phyloP scores from a whole-genome alignment of 2,113 vertebrate species.

The Mustelus asterias region DNA sequence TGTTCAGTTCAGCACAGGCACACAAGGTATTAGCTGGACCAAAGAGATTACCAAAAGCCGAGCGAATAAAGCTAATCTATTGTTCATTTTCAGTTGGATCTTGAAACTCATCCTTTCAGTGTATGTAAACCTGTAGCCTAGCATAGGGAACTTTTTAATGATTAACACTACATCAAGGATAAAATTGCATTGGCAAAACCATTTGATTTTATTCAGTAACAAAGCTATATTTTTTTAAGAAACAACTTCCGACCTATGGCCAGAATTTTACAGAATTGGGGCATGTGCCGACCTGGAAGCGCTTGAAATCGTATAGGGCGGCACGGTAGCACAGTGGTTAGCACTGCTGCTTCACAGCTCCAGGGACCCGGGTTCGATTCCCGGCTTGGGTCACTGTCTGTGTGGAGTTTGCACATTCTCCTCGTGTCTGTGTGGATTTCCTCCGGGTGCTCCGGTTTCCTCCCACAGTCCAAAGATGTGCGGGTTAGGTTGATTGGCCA shows the following conservation, averaged over 20 bases:
- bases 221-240: background rate
- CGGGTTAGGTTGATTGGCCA: no score
- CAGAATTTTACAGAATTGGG: no score
- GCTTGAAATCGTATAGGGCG: no score
- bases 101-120: background rate
- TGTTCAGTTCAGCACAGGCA: background rate
- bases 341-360: no score
- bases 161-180: background rate
- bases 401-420: no score
- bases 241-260: background rate
- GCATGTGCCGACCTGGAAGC: no score
- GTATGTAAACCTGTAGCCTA: background rate
- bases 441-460: no score
- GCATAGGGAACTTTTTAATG: background rate
- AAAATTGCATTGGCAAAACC: background rate
- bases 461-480: no score
- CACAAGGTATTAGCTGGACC: background rate
- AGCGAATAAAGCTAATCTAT: background rate
- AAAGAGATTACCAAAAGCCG: background rate
- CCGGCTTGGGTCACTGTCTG: no score
- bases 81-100: conserved; percentile 4
- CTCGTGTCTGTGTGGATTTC: no score
- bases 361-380: no score
- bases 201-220: background rate
- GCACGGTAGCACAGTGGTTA: no score